Base-by-base conservation (phyloP, 2,888 invertebrate species). In the Chymomyza procnemis region DNA sequence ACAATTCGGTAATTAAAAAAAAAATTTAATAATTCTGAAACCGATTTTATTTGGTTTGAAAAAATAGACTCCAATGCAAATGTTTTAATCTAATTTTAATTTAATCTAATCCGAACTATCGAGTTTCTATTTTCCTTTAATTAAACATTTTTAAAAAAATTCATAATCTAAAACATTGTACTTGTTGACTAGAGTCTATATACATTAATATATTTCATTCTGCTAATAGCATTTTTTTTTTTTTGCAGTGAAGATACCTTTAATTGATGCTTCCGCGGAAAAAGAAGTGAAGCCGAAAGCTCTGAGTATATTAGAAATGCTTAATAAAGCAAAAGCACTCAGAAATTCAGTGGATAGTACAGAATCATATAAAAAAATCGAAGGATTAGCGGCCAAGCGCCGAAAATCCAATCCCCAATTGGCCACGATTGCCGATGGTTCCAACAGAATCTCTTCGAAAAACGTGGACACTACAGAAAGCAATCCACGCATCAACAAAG, bases 261-360 rank as follows among this genome's bases (percentile, higher is more conserved):
- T 26, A 50, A n/a, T 5, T 22, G 22, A 34, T 9, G 8, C 6
- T 14, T 30, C 62, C 12, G 47, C 55, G 0, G 55, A 64, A n/a
- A 22, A 14, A 4, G 71, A 71, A 46, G 0, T 18, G 3, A 71
- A 71, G 30, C 5, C 52, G 3, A 47, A 50, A 8, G n/a, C 54
- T 12, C 19, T 21, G 0, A 80, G 84, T 64, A 79, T 90, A 2
- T 67, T 87, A 5, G 77, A 61, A 21, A 88, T 90, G 87, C 61
- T 90, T 1, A 79, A 88, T 67, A 85, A 66, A 19, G 84, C 80
- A 5, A 78, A 84, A 8, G 41, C 73, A 1, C 81, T 61, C 26
- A 74, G 77, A 30, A 78, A 76, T 9, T 16, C 57, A 48, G 3
- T 41, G 12, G 12, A 41, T 12, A 3, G 12, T 41, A 41, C 12